These are phyloP conservation scores for Odontesthes bonariensis DNA, from an alignment of 2,113 vertebrate species.

Conservation along the genomic window DNA sequence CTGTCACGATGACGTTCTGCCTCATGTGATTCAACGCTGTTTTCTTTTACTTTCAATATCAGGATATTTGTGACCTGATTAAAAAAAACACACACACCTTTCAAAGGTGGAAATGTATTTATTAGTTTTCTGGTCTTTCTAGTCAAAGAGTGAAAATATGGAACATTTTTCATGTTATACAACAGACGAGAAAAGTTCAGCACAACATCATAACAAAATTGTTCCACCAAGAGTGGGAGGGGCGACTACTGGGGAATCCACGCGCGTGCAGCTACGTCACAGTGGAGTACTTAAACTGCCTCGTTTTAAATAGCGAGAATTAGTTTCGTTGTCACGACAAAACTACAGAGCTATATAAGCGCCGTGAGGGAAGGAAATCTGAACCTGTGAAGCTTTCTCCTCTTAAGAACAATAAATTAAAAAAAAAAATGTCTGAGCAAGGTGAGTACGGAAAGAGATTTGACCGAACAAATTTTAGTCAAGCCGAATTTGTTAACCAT, in stretches of 20 bases:
- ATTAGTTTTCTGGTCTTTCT: neutral
- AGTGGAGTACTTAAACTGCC: slow-evolving; percentile 14
- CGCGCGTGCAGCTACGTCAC: slow-evolving; percentile 30
- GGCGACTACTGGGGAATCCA: slow-evolving; percentile 42
- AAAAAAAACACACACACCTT: neutral
- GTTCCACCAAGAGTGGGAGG: neutral
- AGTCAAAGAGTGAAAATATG: neutral
- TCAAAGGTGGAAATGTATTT: neutral
- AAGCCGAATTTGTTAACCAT: neutral
- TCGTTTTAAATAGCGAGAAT: slow-evolving; percentile 53
- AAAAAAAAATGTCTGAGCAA: slow-evolving; percentile 42
- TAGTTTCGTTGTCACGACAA: slow-evolving; percentile 46
- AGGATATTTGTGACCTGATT: neutral
- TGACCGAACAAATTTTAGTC: neutral
- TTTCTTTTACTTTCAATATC: slow-evolving; percentile 4
- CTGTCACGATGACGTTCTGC: neutral
- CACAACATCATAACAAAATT: slow-evolving; percentile 31
- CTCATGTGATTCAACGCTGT: neutral
- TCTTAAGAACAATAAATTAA: neutral
- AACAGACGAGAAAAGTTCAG: neutral
- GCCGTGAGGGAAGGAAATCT: neutral
- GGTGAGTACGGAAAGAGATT: slow-evolving; percentile 54
- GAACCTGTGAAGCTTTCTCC: neutral
- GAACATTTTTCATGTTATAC: neutral
- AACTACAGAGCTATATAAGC: neutral